These are phyloP conservation scores for Eupleurogrammus muticus DNA, from an alignment of 2,797 vertebrate species.

Conservation along the genomic window DNA sequence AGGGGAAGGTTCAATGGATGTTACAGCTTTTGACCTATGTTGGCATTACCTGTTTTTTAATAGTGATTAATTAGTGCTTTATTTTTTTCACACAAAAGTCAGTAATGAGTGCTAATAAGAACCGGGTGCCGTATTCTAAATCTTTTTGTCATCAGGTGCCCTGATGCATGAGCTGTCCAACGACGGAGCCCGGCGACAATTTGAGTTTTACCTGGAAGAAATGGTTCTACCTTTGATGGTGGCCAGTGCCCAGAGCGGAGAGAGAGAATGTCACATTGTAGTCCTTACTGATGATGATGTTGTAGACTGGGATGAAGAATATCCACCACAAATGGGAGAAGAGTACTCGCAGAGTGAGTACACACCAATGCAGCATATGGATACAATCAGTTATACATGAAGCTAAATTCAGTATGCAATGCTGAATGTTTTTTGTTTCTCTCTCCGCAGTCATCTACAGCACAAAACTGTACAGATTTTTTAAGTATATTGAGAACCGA, in stretches of 20 bases:
- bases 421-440: conserved; percentile 36
- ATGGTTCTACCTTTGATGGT: conserved; percentile 99
- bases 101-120: neutral
- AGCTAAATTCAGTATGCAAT: neutral
- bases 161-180: conserved; percentile 99
- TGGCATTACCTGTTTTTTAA: neutral
- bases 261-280: conserved; percentile 98
- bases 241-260: conserved; percentile 95
- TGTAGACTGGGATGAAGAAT: conserved; percentile 99
- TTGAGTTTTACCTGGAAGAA: conserved; percentile 98
- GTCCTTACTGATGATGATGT: conserved; percentile 98
- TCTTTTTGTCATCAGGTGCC: conserved; percentile 85
- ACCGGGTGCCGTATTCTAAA: neutral
- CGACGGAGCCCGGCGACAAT: conserved; percentile 94
- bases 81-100: neutral
- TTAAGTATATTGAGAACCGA: conserved; percentile 99
- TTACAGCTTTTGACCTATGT: neutral
- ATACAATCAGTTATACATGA: neutral
- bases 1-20: neutral
- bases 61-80: too few relatives aligned
- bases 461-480: conserved; percentile 99
- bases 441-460: conserved; percentile 95
- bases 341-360: conserved; percentile 98
- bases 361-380: neutral
- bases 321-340: conserved; percentile 99